These are phyloP conservation scores for Cephus rjabovi DNA, from an alignment of 2,888 invertebrate species.

Conservation along the genomic window DNA sequence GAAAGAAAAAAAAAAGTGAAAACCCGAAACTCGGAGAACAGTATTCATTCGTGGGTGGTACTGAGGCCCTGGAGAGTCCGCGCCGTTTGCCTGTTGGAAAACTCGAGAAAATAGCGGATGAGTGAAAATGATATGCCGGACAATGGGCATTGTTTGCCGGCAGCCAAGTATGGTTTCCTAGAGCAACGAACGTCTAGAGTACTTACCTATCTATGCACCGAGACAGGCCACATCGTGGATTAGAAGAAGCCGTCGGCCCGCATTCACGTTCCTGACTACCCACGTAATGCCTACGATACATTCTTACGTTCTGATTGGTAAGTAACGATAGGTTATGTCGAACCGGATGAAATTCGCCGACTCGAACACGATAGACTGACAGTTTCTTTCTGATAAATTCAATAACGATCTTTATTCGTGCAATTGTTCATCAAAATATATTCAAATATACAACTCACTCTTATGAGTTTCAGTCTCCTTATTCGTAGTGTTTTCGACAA, in stretches of 20 bases:
- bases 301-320: background rate
- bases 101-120: conserved; percentile 41
- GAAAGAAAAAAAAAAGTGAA: conserved; percentile 19
- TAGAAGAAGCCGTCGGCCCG: background rate
- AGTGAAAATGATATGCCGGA: conserved; percentile 60
- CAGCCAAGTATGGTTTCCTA: conserved; percentile 46
- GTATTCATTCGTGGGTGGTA: conserved; percentile 31
- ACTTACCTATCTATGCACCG: background rate
- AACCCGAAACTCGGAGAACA: conserved; percentile 33
- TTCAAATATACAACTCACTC: too few relatives aligned
- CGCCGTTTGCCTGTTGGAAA: conserved; percentile 16
- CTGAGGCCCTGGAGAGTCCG: conserved; percentile 12
- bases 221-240: background rate
- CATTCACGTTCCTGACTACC: background rate
- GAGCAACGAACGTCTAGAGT: conserved; percentile 15
- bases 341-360: too few relatives aligned
- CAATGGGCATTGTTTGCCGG: conserved; percentile 59
- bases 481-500: background rate
- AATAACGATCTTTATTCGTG: too few relatives aligned
- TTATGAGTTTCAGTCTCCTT: background rate
- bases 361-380: too few relatives aligned
- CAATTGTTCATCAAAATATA: too few relatives aligned
- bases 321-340: background rate
- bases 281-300: background rate
- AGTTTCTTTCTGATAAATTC: too few relatives aligned